Evolutionary conservation across 1,140 invertebrate species (phyloP), one percentile per base, ranked within the genome.

Genomic region (Condylostylus longicornis): DNA sequence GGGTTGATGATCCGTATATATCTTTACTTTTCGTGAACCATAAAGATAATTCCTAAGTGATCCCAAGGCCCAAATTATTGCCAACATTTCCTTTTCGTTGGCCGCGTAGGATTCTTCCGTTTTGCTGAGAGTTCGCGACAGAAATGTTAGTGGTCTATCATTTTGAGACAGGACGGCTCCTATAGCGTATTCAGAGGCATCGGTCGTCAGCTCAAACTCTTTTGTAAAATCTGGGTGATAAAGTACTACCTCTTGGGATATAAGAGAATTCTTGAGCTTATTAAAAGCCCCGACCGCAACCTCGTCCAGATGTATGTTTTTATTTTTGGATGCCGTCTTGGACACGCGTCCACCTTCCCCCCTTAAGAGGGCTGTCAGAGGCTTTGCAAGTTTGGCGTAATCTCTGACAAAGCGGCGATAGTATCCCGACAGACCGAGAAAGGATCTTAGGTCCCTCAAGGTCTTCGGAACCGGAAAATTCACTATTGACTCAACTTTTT

Each of bases 1-100:
- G 1, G 62, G 58, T 42, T 57, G 54, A 38, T 70, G 67, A 42
- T 72, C 68, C 0, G 66, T 70, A 13, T 56, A 34, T 2, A 68
- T 59, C 14, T 33, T 54, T 38, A 72, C 68, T 31, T 58, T 49
- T 33, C 38, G 50, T 8, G 17, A 33, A 20, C 59, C 60, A 40
- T 54, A 59, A 5, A 71, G 37, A 45, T 63, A 72, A 14, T 53
- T 52, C 37, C 58, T 27, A 41, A 66, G 68, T 20, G 65, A 45
- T 39, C 65, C 54, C 20, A 62, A 47, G 2, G 58, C 57, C 54
- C 56, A 66, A 2, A 72, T 48, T 6, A 72, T 58, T 2, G 64
- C 67, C 10, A 72, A 44, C 22, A 66, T 33, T 63, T 63, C 2
- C 28, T 40, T 40, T 17, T 40, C 38, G 18, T 40, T 40, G 13